Conservation (phyloP, 2,113 vertebrate species). For the Microtus ochrogaster region DNA sequence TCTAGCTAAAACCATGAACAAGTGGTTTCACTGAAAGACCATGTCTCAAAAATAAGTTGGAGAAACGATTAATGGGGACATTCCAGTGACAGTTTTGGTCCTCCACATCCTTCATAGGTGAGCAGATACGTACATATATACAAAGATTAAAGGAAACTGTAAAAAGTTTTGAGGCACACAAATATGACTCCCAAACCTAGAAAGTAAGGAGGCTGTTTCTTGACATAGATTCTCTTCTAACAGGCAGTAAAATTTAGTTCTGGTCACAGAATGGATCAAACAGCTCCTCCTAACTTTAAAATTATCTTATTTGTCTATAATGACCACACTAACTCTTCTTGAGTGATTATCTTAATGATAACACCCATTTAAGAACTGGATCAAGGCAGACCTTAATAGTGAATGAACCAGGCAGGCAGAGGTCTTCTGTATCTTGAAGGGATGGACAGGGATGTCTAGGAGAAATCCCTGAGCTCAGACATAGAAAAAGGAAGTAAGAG, state of each 20-base stretch:
- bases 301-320: background rate
- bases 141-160: constrained; percentile 9
- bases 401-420: background rate
- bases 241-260: background rate
- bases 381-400: background rate
- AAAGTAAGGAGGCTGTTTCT: background rate
- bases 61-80: background rate
- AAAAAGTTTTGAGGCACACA: constrained; percentile 30
- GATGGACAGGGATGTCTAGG: background rate
- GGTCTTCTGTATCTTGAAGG: background rate
- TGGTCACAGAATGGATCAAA: background rate
- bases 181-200: background rate
- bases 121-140: too few species aligned
- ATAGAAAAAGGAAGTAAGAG: background rate
- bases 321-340: background rate
- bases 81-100: background rate
- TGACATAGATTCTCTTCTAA: background rate
- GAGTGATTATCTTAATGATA: background rate
- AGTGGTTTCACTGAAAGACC: background rate
- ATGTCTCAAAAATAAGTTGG: background rate
- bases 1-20: background rate
- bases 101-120: too few species aligned
- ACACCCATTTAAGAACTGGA: background rate
- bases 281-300: background rate
- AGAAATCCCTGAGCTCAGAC: background rate